Evolutionary conservation across 1,140 invertebrate genomes (phyloP), one percentile per base, ranked within the genome.

Genomic region (Caenorhabditis briggsae): DNA sequence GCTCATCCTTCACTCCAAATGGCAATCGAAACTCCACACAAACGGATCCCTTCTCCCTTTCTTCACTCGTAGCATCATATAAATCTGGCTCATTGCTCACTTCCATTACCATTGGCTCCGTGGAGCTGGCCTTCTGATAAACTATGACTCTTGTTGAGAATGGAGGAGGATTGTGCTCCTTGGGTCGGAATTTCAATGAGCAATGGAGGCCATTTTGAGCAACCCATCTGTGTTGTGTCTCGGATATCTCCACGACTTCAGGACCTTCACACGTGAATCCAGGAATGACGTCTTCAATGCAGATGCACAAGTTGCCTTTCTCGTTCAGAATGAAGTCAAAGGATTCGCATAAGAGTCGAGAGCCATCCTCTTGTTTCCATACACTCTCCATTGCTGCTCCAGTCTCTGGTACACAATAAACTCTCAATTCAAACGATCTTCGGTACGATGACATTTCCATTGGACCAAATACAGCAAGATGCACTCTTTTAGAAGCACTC

Each of bases 121-220:
- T 78, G 18, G 88, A 48, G 61, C 87, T 92, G 53, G 88, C 88
- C 74, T 92, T 92, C 64, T 91, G 90, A 86, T 91, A 91, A 58
- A 91, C 82, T 46, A 89, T 82, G 5, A 89, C 55, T 50, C 87
- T 84, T 14, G 82, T 55, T 18, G 43, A 46, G 56, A 88, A 88
- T 23, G 61, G 64, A 20, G 65, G 46, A 53, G 74, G 41, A 14
- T 78, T 56, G 33, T 25, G 82, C 8, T 84, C 88, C 12, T 82
- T 53, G 7, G 88, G 59, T 23, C 87, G 83, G 20, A 91, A 46
- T 25, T 82, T 83, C 11, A 91, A 46, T 1, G 84, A 78, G 61
- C 90, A 92, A 82, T 91, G 90, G 11, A 91, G 84, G 12, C 90
- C 90, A 82, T 91, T 91, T 74, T 91, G 90, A 58, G 89, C 83